A percentile compares a stretch with the other conserved stretches of the same genome.
Conservation (phyloP, 2,888 invertebrate species). For the Anorthoa munda region DNA sequence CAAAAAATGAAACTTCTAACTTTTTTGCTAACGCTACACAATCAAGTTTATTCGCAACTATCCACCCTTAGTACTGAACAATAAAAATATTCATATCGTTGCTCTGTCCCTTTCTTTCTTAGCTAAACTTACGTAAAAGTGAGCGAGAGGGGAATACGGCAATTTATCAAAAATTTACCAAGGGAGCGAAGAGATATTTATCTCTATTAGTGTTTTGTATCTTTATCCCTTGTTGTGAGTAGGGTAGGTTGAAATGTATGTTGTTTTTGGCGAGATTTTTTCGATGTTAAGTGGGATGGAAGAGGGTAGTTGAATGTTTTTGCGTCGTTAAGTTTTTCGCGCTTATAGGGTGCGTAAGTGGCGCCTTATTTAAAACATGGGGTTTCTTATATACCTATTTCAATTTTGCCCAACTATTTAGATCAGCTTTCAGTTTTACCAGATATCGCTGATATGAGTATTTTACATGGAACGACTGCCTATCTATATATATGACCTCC, state of each 20-base stretch:
- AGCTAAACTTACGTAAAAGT: neutral
- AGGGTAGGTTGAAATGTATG: conserved; percentile 57
- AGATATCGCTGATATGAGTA: neutral
- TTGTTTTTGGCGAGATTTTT: conserved; percentile 62
- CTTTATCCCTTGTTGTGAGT: conserved; percentile 57
- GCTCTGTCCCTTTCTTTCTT: conserved; percentile 48
- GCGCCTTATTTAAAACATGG: conserved; percentile 4
- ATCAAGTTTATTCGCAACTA: conserved; percentile 67
- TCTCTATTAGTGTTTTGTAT: conserved; percentile 68
- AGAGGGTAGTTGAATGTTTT: conserved; percentile 46
- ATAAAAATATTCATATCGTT: conserved; percentile 73
- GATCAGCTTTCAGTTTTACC: neutral
- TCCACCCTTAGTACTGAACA: conserved; percentile 59
- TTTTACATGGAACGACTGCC: neutral
- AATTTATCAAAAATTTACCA: conserved; percentile 71
- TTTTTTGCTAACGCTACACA: conserved; percentile 52
- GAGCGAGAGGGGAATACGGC: conserved; percentile 52
- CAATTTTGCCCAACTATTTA: neutral
- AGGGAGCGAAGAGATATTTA: conserved; percentile 67
- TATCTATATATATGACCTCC: neutral
- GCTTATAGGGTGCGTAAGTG: conserved; percentile 37
- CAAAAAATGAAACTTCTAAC: conserved; percentile 5
- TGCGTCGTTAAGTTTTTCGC: conserved; percentile 45
- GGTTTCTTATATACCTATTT: neutral
- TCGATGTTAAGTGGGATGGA: conserved; percentile 62